Evolutionary conservation across 2,888 invertebrate species (phyloP).

Genomic region (Pimpla rufipes): DNA sequence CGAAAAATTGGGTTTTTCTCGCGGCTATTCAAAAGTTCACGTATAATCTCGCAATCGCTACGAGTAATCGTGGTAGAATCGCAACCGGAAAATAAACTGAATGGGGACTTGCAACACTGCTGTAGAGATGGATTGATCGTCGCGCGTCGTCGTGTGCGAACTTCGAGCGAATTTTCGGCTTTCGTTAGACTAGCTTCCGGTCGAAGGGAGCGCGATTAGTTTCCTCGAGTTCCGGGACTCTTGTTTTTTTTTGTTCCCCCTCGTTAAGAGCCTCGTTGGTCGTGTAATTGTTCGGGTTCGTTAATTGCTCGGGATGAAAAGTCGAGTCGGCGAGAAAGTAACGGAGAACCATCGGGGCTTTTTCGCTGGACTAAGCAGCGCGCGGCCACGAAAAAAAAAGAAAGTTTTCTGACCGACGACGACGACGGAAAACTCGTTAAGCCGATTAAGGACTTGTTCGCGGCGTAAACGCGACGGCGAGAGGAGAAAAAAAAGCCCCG

Average conservation of each 20-base stretch:
- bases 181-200: background rate
- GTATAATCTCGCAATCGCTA: no score
- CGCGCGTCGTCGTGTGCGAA: slow-evolving; percentile 14
- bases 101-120: no score
- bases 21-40: no score
- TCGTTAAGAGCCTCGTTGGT: background rate
- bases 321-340: slow-evolving; percentile 26
- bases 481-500: background rate
- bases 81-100: no score
- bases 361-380: slow-evolving; percentile 17
- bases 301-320: slow-evolving; percentile 44
- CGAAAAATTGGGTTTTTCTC: no score
- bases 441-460: slow-evolving; percentile 25
- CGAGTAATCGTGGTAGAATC: no score
- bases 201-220: background rate
- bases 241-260: background rate
- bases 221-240: background rate
- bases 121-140: slow-evolving; percentile 34
- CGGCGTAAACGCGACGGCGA: background rate
- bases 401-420: background rate
- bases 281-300: background rate
- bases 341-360: background rate
- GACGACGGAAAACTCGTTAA: slow-evolving; percentile 21
- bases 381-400: background rate
- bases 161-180: background rate